These are phyloP conservation scores for Sylvia borin DNA, from an alignment of 2,797 vertebrate genomes.

Conservation along the genomic window DNA sequence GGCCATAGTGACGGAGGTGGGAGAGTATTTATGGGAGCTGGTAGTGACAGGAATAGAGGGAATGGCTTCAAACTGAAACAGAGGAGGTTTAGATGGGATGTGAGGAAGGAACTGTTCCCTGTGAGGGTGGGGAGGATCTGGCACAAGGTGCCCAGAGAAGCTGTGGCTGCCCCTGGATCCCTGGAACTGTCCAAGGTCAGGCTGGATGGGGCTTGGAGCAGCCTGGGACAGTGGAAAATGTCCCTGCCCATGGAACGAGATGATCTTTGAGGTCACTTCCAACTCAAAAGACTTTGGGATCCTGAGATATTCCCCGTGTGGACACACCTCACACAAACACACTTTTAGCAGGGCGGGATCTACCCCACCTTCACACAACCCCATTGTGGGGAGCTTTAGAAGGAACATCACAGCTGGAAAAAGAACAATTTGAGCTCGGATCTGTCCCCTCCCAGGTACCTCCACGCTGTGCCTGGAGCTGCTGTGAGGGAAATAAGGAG, in stretches of 20 bases:
- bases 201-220: rapidly evolving
- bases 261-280: not conserved
- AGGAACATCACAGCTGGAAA: not conserved
- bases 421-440: not conserved
- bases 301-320: not conserved
- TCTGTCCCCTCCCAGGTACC: not conserved
- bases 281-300: not conserved
- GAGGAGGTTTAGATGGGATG: not conserved
- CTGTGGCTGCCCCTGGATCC: not conserved
- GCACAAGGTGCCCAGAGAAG: not conserved
- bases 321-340: not conserved
- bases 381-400: rapidly evolving
- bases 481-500: not conserved
- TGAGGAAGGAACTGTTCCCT: not conserved
- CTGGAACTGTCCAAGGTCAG: not conserved
- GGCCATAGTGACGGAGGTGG: not conserved
- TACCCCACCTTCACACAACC: not conserved
- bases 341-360: not conserved
- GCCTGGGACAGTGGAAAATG: rapidly evolving
- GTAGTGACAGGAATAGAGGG: not conserved
- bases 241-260: too few species aligned
- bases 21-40: not conserved
- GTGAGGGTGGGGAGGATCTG: too few species aligned
- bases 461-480: not conserved
- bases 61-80: not conserved